Conservation (phyloP, 2,113 vertebrate species). For the Okapia johnstoni region DNA sequence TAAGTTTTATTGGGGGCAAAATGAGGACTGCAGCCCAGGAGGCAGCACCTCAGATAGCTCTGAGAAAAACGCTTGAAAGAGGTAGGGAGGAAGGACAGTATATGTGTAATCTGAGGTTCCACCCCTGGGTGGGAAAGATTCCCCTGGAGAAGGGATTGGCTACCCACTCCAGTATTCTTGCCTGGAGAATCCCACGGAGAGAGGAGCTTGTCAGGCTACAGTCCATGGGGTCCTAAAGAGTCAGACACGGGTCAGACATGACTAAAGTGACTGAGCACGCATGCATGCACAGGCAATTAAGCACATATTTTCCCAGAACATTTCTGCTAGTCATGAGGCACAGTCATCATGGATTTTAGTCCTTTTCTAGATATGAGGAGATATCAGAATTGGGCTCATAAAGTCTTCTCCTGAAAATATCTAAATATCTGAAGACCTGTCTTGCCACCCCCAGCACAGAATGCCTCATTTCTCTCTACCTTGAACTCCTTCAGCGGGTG, state of each 20-base stretch:
- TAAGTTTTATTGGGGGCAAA: background rate
- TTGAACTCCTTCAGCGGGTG: background rate
- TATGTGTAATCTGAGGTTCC: background rate
- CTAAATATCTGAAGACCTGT: background rate
- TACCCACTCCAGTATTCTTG: background rate
- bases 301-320: background rate
- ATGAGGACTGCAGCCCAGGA: background rate
- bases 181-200: background rate
- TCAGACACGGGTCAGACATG: background rate
- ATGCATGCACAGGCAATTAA: background rate
- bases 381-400: background rate
- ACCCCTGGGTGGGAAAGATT: background rate
- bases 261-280: background rate
- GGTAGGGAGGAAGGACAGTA: background rate
- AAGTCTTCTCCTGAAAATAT: background rate
- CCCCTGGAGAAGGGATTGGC: background rate
- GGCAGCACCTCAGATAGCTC: background rate
- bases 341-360: background rate
- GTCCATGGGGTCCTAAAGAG: background rate
- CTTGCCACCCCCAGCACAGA: background rate
- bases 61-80: background rate
- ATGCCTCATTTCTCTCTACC: background rate
- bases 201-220: background rate
- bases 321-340: background rate
- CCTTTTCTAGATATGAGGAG: background rate